phyloP scores from a whole-genome alignment of 2,888 invertebrate genomes.

The Apoda limacodes region DNA sequence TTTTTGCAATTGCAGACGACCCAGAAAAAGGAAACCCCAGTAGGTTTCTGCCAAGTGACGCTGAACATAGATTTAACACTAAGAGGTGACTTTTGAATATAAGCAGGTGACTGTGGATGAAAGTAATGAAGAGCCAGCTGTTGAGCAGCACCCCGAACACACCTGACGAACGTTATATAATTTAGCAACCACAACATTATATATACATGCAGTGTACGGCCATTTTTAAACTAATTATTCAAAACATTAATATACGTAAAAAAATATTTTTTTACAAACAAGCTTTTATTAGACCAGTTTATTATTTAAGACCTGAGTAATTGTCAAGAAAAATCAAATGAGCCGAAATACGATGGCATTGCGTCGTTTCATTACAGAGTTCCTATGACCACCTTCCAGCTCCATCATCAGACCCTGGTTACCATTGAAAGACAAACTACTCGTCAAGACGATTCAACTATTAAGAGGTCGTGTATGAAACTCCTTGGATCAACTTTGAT shows the following conservation, averaged over 20 bases:
- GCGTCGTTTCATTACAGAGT: too few relatives aligned
- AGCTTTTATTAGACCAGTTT: too few relatives aligned
- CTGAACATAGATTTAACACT: conserved; percentile 64
- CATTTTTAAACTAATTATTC: conserved; percentile 7
- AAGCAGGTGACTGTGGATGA: conserved; percentile 65
- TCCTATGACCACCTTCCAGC: too few relatives aligned
- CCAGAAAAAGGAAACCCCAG: conserved; percentile 67
- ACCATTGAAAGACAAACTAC: too few relatives aligned
- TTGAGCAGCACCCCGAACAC: conserved; percentile 67
- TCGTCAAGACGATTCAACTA: too few relatives aligned
- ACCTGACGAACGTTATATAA: conserved; percentile 39
- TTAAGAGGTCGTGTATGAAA: too few relatives aligned
- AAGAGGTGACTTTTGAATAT: conserved; percentile 64
- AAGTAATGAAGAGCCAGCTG: conserved; percentile 66
- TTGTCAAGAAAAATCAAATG: too few relatives aligned
- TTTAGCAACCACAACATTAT: conserved; percentile 1
- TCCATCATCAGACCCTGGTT: too few relatives aligned
- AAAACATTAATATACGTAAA: conserved; percentile 8
- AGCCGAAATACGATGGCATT: too few relatives aligned
- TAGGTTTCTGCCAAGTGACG: conserved; percentile 61
- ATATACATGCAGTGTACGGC: conserved; percentile 1
- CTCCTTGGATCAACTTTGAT: too few relatives aligned
- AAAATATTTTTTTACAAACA: too few relatives aligned
- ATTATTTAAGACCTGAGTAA: too few relatives aligned
- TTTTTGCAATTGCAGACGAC: conserved; percentile 62